A percentile compares a stretch with the other conserved stretches of the same genome.
These are phyloP conservation scores for Pimpla rufipes DNA, from an alignment of 2,888 invertebrate genomes.

Conservation along the genomic window DNA sequence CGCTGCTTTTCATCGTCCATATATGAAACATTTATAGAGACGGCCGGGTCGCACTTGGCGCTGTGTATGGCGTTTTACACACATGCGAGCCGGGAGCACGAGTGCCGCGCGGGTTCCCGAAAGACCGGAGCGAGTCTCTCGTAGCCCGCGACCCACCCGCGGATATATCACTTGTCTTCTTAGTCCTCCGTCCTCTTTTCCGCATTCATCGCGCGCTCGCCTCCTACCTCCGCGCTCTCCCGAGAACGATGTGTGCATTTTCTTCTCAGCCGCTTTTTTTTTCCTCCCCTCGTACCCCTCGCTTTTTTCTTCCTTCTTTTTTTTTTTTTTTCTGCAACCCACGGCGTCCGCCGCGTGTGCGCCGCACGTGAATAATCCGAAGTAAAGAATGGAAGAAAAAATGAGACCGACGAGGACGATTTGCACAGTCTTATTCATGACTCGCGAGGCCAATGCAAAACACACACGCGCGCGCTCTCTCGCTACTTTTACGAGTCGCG, in stretches of 20 bases:
- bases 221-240: conserved; percentile 62
- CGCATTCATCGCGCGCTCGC: conserved; percentile 26
- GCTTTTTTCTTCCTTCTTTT: conserved; percentile 8
- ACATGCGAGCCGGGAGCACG: conserved; percentile 1
- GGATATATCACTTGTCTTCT: conserved; percentile 66
- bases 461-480: neutral
- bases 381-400: conserved; percentile 53
- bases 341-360: conserved; percentile 29
- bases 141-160: conserved; percentile 49
- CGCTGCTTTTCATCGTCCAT: conserved; percentile 61
- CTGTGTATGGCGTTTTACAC: neutral
- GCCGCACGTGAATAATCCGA: conserved; percentile 57
- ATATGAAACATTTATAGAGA: conserved; percentile 64
- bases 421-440: conserved; percentile 58
- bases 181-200: conserved; percentile 61
- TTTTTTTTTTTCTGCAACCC: conserved; percentile 24
- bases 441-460: conserved; percentile 31
- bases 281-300: no score
- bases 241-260: conserved; percentile 69
- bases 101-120: conserved; percentile 59
- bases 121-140: conserved; percentile 44
- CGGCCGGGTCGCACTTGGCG: neutral
- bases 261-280: conserved; percentile 55
- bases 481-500: conserved; percentile 1
- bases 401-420: conserved; percentile 52